Evolutionary conservation across 2,113 vertebrate species (phyloP), one percentile per base, ranked within the genome.

Genomic region (Anoura caudifer): DNA sequence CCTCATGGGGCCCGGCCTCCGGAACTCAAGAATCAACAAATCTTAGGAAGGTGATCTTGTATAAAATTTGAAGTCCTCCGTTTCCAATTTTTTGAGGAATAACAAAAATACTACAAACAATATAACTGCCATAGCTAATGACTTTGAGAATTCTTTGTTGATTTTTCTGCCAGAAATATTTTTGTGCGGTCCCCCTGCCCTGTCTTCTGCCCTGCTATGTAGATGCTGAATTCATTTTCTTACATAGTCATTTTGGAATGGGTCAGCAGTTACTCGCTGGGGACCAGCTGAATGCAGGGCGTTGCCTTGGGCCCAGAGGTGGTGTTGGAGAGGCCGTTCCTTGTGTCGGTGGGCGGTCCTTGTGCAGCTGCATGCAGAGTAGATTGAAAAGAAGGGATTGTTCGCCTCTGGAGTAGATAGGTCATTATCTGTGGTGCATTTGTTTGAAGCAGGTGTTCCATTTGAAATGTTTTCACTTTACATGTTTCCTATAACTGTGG

Each of bases 361-460:
- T 72, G 14, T 17, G 36, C 26, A 75, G 96, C 54, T 59, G 1
- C 92, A 83, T 14, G 36, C 94, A 95, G 83, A 96, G 75, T 41
- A 88, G 61, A 94, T 94, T 92, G 0, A 89, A 92, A 91, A 77
- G 95, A 93, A 97, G 95, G 97, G 47, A 33, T 91, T 97, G 75
- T 96, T 36, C 54, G 67, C 89, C 91, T 19, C 76, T 65, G 10
- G 92, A 90, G 93, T 90, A 95, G 97, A 97, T 96, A 96, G 96
- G 97, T 98, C 83, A 95, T 98, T 98, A 98, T 97, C 98, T 98
- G 94, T 98, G 98, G 97, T 98, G 96, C 95, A 95, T 98, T 98
- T 98, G 96, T 98, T 97, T 97, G 98, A 97, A 98, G 96, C 98
- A 98, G 95, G 96, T 97, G 95, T 98, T 98, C 45, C 84, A 94